phyloP scores from a whole-genome alignment of 1,140 invertebrate genomes.

The Bathynomus jamesi region DNA sequence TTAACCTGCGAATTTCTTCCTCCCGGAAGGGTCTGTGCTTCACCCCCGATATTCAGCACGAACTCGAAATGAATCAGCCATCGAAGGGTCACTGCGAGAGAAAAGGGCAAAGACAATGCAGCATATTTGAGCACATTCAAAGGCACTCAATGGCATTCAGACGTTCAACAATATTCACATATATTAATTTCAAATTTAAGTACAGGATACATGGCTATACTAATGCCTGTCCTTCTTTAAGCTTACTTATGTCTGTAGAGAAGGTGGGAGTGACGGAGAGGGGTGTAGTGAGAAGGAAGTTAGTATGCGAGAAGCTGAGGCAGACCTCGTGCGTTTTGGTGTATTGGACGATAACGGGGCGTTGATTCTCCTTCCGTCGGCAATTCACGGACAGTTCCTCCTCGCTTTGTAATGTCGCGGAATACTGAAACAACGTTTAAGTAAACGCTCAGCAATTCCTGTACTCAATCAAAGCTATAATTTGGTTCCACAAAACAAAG shows the following conservation, averaged over 20 bases:
- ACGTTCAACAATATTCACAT: too few relatives aligned
- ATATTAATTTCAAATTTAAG: too few relatives aligned
- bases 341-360: constrained; percentile 55
- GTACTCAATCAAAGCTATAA: too few relatives aligned
- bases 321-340: constrained; percentile 90
- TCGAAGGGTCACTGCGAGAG: constrained; percentile 59
- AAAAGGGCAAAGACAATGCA: too few relatives aligned
- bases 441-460: too few relatives aligned
- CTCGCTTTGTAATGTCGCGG: constrained; percentile 81
- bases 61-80: constrained; percentile 97
- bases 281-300: constrained; percentile 85
- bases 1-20: background rate
- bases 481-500: too few relatives aligned
- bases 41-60: constrained; percentile 47
- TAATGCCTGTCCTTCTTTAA: too few relatives aligned
- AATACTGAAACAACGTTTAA: too few relatives aligned
- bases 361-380: constrained; percentile 50
- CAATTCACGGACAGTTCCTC: constrained; percentile 64
- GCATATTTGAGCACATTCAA: too few relatives aligned
- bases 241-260: constrained; percentile 66
- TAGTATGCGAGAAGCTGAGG: constrained; percentile 74
- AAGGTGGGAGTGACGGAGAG: constrained; percentile 89
- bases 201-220: too few relatives aligned
- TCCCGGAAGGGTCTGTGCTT: background rate
- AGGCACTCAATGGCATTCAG: too few relatives aligned